phyloP scores from a whole-genome alignment of 2,113 vertebrate species.

The Datnioides undecimradiatus region DNA sequence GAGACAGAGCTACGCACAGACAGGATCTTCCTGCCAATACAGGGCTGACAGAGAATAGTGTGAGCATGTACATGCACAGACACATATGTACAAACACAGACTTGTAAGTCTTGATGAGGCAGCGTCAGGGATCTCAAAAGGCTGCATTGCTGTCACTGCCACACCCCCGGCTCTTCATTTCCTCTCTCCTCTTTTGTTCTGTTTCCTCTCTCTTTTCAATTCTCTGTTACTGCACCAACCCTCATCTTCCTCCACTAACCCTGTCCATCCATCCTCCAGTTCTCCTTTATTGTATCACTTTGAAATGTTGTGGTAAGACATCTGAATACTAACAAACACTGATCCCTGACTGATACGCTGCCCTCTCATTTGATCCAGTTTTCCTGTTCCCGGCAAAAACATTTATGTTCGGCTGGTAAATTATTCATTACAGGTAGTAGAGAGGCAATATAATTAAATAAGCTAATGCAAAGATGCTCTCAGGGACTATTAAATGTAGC shows the following conservation, averaged over 20 bases:
- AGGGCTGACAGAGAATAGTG: slow-evolving; percentile 54
- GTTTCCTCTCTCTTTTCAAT: slow-evolving; percentile 40
- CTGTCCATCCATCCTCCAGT: slow-evolving; percentile 9
- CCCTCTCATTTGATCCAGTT: slow-evolving; percentile 35
- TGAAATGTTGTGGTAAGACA: slow-evolving; percentile 18
- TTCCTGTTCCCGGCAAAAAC: slow-evolving; percentile 58
- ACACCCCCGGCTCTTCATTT: slow-evolving; percentile 41
- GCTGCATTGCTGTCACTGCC: slow-evolving; percentile 45
- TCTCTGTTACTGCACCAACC: slow-evolving; percentile 18
- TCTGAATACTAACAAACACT: slow-evolving; percentile 25
- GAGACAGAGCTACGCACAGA: slow-evolving; percentile 75
- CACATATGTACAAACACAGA: slow-evolving; percentile 50
- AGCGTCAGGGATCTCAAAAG: slow-evolving; percentile 52
- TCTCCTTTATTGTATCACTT: slow-evolving; percentile 12
- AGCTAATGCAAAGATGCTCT: slow-evolving; percentile 68
- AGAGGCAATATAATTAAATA: slow-evolving; percentile 71
- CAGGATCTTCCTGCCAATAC: slow-evolving; percentile 76
- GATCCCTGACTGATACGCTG: slow-evolving; percentile 30
- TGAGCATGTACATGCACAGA: slow-evolving; percentile 49
- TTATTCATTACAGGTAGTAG: slow-evolving; percentile 71
- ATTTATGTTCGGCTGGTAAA: slow-evolving; percentile 53
- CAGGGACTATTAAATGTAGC: slow-evolving; percentile 68
- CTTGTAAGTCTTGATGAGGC: slow-evolving; percentile 61
- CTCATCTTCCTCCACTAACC: slow-evolving; percentile 11
- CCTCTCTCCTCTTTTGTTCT: slow-evolving; percentile 36